Base-by-base conservation (phyloP, 2,113 vertebrate genomes). In the Gymnarchus niloticus region DNA sequence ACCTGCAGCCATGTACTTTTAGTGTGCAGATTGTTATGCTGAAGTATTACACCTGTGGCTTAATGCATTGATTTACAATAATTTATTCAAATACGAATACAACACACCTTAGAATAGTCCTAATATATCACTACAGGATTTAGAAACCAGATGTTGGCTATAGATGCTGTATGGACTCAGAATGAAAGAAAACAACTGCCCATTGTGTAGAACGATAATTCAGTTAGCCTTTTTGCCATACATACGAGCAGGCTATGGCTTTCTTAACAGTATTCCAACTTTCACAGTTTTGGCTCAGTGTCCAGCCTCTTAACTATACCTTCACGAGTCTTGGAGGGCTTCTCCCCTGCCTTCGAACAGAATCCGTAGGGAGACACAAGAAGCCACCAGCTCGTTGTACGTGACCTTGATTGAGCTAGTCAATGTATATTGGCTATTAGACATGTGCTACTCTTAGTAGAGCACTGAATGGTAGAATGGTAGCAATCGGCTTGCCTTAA, bases 401-500 rank as follows among this genome's bases (percentile, higher is more conserved):
- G 23, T 83, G 82, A 59, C 82, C 56, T 83, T 83, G 82, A 59
- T 57, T 56, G 82, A 59, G 82, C 56, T 17, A 41, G 52, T 83
- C 56, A 44, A n/a, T 57, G 52, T 44, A 46, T 56, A 59, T 83
- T 83, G 56, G 80, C 80, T 54, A 82, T 82, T 83, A 59, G 33
- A 59, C 82, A 59, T 83, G 54, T 59, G 56, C 82, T 44, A 37
- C 82, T 56, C 82, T 83, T 21, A 44, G 56, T 44, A 2, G 82
- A 83, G 82, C 82, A n/a, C 41, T 21, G 54, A 57, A 44, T 44
- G 56, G 9, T 41, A 1, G 33, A 41, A 12, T 19, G 56, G 54
- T 54, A 4, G 52, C 49, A 59, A 83, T 83, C 54, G 41, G 25
- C n/a, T n/a, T n/a, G n/a, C n/a, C n/a, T n/a, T n/a, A n/a, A n/a